A percentile compares a stretch with the other conserved stretches of the same genome.
phyloP scores from a whole-genome alignment of 1,140 invertebrate genomes.

The Asbolus verrucosus region DNA sequence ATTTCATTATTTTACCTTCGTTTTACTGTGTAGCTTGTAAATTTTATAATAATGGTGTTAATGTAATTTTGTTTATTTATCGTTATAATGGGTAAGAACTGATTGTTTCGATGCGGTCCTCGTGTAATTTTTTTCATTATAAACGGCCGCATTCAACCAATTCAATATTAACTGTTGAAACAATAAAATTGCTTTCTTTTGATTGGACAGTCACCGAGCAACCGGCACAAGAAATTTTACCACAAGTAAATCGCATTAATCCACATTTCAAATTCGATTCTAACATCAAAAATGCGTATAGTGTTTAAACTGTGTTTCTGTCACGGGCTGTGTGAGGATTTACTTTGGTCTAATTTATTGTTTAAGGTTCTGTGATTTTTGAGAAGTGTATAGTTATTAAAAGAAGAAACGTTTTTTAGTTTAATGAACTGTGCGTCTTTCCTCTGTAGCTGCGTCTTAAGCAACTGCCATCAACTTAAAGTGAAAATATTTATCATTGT shows the following conservation, averaged over 20 bases:
- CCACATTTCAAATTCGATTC: conserved; percentile 6
- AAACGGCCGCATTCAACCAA: too few species aligned
- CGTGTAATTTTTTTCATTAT: neutral
- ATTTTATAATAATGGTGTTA: conserved; percentile 41
- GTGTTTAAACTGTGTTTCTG: conserved; percentile 9
- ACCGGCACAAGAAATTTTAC: conserved; percentile 1
- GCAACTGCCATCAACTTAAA: conserved; percentile 48
- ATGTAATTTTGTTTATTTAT: conserved; percentile 29
- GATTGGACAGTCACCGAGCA: neutral
- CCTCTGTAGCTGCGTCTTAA: conserved; percentile 45
- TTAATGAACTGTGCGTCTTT: conserved; percentile 31
- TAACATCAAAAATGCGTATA: conserved; percentile 3
- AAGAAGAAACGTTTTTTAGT: too few species aligned
- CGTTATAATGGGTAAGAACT: conserved; percentile 30
- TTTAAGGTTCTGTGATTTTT: conserved; percentile 2
- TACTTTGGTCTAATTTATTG: conserved; percentile 30
- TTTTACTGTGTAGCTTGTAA: conserved; percentile 36
- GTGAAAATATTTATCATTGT: too few species aligned
- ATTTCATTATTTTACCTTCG: conserved; percentile 36
- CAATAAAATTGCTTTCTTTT: conserved; percentile 11
- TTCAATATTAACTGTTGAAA: too few species aligned
- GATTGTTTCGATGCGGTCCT: conserved; percentile 7
- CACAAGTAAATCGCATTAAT: conserved; percentile 21
- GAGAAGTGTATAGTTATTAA: conserved; percentile 12
- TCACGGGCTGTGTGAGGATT: conserved; percentile 24